Percentiles rank a stretch among this genome's conserved stretches.
Evolutionary conservation across 2,113 vertebrate genomes (phyloP).

Genomic region (Agelaius phoeniceus): DNA sequence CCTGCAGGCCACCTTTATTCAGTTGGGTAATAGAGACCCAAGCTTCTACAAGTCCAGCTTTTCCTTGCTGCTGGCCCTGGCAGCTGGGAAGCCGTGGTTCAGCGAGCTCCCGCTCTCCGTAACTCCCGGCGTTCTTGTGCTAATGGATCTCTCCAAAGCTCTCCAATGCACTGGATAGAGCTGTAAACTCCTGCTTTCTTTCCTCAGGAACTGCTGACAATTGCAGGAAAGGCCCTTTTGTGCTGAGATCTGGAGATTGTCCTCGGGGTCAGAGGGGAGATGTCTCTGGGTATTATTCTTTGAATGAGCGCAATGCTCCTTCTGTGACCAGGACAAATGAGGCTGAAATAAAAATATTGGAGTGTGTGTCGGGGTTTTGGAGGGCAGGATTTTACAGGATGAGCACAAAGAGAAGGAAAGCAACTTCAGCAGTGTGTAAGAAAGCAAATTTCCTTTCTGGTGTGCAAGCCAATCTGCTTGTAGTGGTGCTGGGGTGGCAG

Average conservation of each 20-base stretch:
- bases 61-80: background rate
- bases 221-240: constrained; percentile 1
- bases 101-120: background rate
- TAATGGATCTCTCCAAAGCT: background rate
- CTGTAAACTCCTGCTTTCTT: background rate
- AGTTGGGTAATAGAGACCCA: background rate
- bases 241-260: background rate
- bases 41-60: background rate
- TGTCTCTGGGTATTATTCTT: background rate
- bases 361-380: background rate
- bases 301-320: background rate
- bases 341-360: background rate
- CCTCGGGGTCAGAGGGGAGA: background rate
- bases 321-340: background rate
- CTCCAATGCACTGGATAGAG: background rate
- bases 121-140: rapidly evolving
- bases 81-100: background rate
- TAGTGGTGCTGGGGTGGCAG: background rate
- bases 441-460: background rate
- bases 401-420: background rate
- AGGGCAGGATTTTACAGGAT: background rate
- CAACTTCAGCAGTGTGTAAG: background rate
- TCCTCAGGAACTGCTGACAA: background rate
- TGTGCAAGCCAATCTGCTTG: background rate
- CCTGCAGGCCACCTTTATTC: background rate